These are phyloP conservation scores for Acanthurus tractus DNA, from an alignment of 2,797 vertebrate species.

Conservation along the genomic window DNA sequence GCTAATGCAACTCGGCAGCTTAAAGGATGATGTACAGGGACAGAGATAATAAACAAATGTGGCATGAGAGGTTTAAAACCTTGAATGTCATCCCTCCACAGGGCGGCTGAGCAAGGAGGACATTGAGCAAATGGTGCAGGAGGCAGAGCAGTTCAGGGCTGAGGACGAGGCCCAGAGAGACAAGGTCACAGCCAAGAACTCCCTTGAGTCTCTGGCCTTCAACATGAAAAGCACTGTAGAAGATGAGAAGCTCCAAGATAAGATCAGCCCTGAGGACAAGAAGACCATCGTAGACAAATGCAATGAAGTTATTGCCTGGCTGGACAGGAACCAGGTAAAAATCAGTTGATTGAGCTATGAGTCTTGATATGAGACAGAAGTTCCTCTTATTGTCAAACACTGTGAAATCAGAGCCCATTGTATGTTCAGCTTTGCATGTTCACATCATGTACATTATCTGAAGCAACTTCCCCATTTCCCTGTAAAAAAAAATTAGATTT, in stretches of 20 bases:
- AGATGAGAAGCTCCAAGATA: constrained; percentile 88
- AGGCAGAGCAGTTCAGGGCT: constrained; percentile 86
- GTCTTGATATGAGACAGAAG: neutral
- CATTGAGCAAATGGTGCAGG: constrained; percentile 89
- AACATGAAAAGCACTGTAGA: constrained; percentile 89
- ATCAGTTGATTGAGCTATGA: neutral
- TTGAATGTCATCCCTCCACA: constrained; percentile 44
- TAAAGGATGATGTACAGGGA: neutral
- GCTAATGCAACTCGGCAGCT: neutral
- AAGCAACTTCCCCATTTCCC: neutral
- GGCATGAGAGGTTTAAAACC: neutral
- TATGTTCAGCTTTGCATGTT: neutral
- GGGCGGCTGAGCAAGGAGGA: constrained; percentile 89
- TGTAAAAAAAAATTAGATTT: neutral
- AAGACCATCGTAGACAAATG: constrained; percentile 87
- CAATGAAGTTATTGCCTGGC: constrained; percentile 87
- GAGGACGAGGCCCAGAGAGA: constrained; percentile 87
- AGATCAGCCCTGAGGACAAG: constrained; percentile 87
- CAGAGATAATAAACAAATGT: neutral
- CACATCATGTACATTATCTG: neutral
- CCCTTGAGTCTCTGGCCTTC: constrained; percentile 87
- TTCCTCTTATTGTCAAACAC: constrained; percentile 15
- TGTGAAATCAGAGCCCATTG: constrained; percentile 4
- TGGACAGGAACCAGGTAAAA: constrained; percentile 88
- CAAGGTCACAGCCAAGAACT: constrained; percentile 87